Percentiles rank a stretch among this genome's conserved stretches.
Conservation (phyloP, 2,888 invertebrate genomes). For the Stictocephala bisonia region DNA sequence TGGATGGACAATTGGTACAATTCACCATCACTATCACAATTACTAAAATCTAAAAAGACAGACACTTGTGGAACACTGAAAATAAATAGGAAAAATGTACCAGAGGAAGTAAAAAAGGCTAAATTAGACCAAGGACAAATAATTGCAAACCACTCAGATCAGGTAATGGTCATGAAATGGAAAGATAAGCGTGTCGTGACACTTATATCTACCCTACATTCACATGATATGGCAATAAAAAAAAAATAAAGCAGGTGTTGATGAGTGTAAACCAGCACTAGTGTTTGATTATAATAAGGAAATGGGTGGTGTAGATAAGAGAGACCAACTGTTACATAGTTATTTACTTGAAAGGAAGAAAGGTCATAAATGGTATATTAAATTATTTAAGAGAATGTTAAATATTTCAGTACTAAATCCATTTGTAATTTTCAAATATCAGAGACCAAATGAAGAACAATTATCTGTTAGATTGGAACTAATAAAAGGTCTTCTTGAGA, state of each 20-base stretch:
- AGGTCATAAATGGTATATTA: constrained; percentile 27
- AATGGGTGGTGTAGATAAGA: constrained; percentile 31
- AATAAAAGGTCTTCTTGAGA: not conserved
- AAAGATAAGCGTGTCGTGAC: constrained; percentile 49
- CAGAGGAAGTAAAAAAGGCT: not conserved
- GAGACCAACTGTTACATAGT: constrained; percentile 31
- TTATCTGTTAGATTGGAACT: not conserved
- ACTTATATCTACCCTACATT: not conserved
- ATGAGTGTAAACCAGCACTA: constrained; percentile 7
- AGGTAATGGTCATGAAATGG: constrained; percentile 45
- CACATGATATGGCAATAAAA: not conserved
- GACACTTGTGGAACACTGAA: constrained; percentile 19
- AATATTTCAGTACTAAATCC: constrained; percentile 36
- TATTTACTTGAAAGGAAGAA: constrained; percentile 25
- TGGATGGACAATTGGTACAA: constrained; percentile 35
- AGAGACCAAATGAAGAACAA: not conserved
- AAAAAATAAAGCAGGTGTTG: constrained; percentile 4
- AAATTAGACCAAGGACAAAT: constrained; percentile 63
- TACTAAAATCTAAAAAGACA: constrained; percentile 15
- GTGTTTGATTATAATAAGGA: constrained; percentile 35
- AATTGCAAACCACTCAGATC: not conserved
- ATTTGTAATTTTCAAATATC: constrained; percentile 11
- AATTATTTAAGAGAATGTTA: constrained; percentile 25
- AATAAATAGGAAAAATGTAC: constrained; percentile 18
- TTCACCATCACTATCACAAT: constrained; percentile 2